Evolutionary conservation across 2,888 invertebrate species (phyloP).

Genomic region (Dasysyrphus albostriatus): DNA sequence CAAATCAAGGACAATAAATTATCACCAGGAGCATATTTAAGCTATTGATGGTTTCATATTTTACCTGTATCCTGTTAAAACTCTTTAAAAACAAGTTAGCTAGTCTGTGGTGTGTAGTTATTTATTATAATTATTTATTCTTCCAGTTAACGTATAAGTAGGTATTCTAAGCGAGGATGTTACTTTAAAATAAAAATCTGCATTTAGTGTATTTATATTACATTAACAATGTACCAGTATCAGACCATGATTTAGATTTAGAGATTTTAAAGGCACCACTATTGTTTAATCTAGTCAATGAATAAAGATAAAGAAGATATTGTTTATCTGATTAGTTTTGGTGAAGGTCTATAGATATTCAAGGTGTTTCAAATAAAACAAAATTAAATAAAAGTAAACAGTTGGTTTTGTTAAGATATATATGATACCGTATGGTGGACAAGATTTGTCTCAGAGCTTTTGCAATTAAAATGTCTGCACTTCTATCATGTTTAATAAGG

Average conservation of each 20-base stretch:
- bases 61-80: not conserved
- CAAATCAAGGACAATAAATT: constrained; percentile 13
- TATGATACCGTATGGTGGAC: not conserved
- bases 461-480: too few relatives aligned
- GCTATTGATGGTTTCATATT: constrained; percentile 56
- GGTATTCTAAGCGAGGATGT: constrained; percentile 7
- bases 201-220: constrained; percentile 18
- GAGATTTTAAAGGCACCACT: constrained; percentile 3
- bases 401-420: not conserved
- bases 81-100: constrained; percentile 5
- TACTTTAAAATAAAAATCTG: not conserved
- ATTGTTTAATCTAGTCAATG: constrained; percentile 60
- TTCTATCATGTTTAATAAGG: too few relatives aligned
- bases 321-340: constrained; percentile 2
- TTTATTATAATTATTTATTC: constrained; percentile 29
- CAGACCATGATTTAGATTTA: not conserved
- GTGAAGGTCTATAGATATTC: not conserved
- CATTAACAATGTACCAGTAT: not conserved
- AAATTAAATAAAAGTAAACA: not conserved
- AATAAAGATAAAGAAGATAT: constrained; percentile 22
- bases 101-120: constrained; percentile 63
- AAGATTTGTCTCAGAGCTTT: not conserved
- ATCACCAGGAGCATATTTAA: constrained; percentile 19
- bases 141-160: constrained; percentile 42
- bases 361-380: not conserved